Evolutionary conservation across 64 coral and sea anemone species (phyloP).

Genomic region (Montipora foliosa): DNA sequence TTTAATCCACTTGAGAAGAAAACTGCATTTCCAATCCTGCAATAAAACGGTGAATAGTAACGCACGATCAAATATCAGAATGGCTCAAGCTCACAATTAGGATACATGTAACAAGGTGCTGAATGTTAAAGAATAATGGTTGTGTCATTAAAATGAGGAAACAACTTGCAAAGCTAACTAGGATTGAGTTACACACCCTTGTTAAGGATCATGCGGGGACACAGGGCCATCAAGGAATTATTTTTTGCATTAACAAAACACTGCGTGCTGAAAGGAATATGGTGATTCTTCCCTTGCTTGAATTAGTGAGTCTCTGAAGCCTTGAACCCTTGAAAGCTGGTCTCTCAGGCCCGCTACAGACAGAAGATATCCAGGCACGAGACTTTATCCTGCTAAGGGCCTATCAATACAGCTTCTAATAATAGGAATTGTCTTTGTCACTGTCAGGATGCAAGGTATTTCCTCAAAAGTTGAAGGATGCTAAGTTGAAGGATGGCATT

Average conservation of each 20-base stretch:
- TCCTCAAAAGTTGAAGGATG: neutral
- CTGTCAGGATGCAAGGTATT: neutral
- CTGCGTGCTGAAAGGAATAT: too few species aligned
- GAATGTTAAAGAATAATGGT: neutral
- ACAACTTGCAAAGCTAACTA: neutral
- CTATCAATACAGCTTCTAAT: too few species aligned
- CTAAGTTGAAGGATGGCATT: neutral
- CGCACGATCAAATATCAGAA: too few species aligned
- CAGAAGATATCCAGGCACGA: too few species aligned
- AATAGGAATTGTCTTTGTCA: neutral
- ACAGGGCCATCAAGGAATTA: neutral
- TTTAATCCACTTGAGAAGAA: constrained; percentile 52
- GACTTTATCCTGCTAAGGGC: too few species aligned
- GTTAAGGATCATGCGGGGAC: neutral
- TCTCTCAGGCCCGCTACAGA: too few species aligned
- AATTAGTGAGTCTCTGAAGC: too few species aligned
- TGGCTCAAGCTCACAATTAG: too few species aligned
- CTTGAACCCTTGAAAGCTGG: too few species aligned
- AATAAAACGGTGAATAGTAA: neutral
- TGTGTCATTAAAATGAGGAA: neutral
- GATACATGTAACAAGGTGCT: neutral
- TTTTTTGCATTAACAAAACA: neutral
- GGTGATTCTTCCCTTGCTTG: too few species aligned
- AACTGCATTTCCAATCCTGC: constrained; percentile 74
- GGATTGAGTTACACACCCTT: neutral